Conservation (phyloP, 2,797 vertebrate species). For the Monodelphis domestica region DNA sequence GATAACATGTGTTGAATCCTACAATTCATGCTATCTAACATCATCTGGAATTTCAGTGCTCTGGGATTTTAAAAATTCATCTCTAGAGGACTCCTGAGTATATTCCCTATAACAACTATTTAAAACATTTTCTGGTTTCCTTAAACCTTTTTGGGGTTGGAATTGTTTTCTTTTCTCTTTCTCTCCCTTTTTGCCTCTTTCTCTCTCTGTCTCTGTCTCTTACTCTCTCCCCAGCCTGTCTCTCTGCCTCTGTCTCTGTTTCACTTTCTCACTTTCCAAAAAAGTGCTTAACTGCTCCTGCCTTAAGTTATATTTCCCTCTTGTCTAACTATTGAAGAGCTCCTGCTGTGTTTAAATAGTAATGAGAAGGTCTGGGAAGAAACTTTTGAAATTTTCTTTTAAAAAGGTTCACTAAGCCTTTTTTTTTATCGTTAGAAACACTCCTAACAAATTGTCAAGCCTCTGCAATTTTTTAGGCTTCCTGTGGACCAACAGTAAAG, state of each 20-base stretch:
- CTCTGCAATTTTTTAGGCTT: background rate
- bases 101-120: background rate
- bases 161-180: background rate
- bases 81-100: background rate
- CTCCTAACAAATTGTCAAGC: background rate
- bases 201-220: background rate
- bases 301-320: background rate
- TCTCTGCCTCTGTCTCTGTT: background rate
- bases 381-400: background rate
- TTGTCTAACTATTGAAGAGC: background rate
- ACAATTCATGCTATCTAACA: background rate
- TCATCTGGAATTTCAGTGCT: background rate
- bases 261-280: background rate
- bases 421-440: background rate
- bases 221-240: background rate
- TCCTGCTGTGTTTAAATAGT: background rate
- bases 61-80: background rate
- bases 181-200: background rate
- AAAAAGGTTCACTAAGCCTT: background rate
- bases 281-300: background rate
- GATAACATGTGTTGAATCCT: background rate
- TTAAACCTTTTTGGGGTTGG: background rate
- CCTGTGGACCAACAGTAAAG: background rate
- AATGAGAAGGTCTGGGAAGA: background rate
- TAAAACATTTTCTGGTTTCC: background rate